These are phyloP conservation scores for rat (Rattus norvegicus) DNA, from an alignment of 2,113 vertebrate species.

Conservation along the genomic window GRCr8 NC_086024.1:84650501-84651000, in stretches of 20 bases:
- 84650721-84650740: neutral
- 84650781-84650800: neutral
- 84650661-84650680: too few species aligned
- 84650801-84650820: neutral
- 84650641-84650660: too few species aligned
- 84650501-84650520: too few species aligned
- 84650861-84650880: too few species aligned
- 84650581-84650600: too few species aligned
- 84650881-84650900: neutral
- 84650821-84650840: neutral
- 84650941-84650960: neutral
- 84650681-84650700: too few species aligned
- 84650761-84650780: neutral
- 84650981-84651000: neutral
- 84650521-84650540: too few species aligned
- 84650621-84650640: too few species aligned
- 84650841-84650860: too few species aligned
- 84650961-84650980: neutral
- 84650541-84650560: too few species aligned
- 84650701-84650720: neutral
- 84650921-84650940: neutral
- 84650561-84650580: too few species aligned
- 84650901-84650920: neutral
- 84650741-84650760: neutral
- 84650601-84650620: too few species aligned